A percentile compares a stretch with the other conserved stretches of the same genome.
These are phyloP conservation scores for Dendrolimus houi DNA, from an alignment of 2,888 invertebrate genomes.

Conservation along the genomic window DNA sequence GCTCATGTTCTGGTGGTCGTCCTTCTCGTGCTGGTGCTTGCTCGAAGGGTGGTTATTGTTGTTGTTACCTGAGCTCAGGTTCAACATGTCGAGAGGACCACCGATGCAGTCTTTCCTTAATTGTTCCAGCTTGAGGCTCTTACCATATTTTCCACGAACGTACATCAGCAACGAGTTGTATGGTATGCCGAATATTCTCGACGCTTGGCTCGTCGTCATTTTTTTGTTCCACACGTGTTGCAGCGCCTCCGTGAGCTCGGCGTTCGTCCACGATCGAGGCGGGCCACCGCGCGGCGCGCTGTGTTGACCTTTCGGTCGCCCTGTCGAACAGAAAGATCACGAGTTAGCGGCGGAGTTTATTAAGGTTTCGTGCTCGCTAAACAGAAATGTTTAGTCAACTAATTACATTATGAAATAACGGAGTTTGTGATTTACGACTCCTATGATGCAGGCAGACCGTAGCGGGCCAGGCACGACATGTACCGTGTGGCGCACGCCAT, in stretches of 20 bases:
- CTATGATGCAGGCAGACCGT: slow-evolving; percentile 32
- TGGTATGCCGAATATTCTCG: slow-evolving; percentile 93
- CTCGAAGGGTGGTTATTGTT: slow-evolving; percentile 73
- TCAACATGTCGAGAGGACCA: slow-evolving; percentile 84
- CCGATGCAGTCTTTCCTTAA: slow-evolving; percentile 92
- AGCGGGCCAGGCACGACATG: slow-evolving; percentile 48
- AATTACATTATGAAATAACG: slow-evolving; percentile 47
- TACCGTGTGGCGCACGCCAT: slow-evolving; percentile 46
- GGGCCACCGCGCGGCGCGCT: slow-evolving; percentile 94
- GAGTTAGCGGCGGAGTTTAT: slow-evolving; percentile 13
- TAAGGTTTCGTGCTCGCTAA: slow-evolving; percentile 28
- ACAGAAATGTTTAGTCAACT: slow-evolving; percentile 41
- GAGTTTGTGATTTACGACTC: slow-evolving; percentile 56
- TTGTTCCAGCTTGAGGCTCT: slow-evolving; percentile 91
- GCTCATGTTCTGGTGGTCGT: slow-evolving; percentile 54
- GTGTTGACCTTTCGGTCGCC: slow-evolving; percentile 93
- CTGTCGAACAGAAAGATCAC: slow-evolving; percentile 48
- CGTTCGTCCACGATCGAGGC: slow-evolving; percentile 94
- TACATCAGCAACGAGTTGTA: slow-evolving; percentile 95
- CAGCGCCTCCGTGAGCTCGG: slow-evolving; percentile 91
- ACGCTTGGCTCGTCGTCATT: slow-evolving; percentile 95
- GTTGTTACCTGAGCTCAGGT: slow-evolving; percentile 77
- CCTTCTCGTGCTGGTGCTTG: slow-evolving; percentile 74
- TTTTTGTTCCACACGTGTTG: slow-evolving; percentile 97
- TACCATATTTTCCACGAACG: slow-evolving; percentile 94